Conservation (phyloP, 1,140 invertebrate species). For the Akabosia matsudoensis region DNA sequence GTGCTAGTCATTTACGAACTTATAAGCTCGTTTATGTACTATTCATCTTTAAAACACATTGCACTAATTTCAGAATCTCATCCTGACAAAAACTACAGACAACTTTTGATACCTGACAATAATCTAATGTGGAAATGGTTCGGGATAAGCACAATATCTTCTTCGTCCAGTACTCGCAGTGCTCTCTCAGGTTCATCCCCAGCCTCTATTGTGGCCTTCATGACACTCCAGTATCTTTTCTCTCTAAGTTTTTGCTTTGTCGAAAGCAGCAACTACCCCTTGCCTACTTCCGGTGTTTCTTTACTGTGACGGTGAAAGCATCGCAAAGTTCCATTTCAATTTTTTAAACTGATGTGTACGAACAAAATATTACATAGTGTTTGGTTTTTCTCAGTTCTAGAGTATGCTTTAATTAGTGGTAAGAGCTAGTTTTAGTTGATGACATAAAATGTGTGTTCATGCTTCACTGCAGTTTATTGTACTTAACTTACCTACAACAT, state of each 20-base stretch:
- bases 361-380: too few relatives aligned
- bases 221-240: neutral
- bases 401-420: too few relatives aligned
- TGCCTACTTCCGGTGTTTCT: too few relatives aligned
- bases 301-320: too few relatives aligned
- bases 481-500: too few relatives aligned
- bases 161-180: neutral
- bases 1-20: neutral
- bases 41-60: neutral
- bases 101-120: slow-evolving; percentile 54
- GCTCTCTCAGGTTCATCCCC: neutral
- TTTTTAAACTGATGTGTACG: too few relatives aligned
- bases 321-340: too few relatives aligned
- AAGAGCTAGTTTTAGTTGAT: too few relatives aligned
- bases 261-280: neutral
- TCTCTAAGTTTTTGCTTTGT: neutral
- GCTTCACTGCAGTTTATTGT: too few relatives aligned
- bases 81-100: slow-evolving; percentile 32
- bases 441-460: too few relatives aligned
- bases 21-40: neutral
- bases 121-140: slow-evolving; percentile 73
- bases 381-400: too few relatives aligned
- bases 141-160: slow-evolving; percentile 62
- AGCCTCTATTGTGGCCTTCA: neutral
- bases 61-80: slow-evolving; percentile 28